These are phyloP conservation scores for Eutrigla gurnardus DNA, from an alignment of 2,797 vertebrate genomes.

Conservation along the genomic window DNA sequence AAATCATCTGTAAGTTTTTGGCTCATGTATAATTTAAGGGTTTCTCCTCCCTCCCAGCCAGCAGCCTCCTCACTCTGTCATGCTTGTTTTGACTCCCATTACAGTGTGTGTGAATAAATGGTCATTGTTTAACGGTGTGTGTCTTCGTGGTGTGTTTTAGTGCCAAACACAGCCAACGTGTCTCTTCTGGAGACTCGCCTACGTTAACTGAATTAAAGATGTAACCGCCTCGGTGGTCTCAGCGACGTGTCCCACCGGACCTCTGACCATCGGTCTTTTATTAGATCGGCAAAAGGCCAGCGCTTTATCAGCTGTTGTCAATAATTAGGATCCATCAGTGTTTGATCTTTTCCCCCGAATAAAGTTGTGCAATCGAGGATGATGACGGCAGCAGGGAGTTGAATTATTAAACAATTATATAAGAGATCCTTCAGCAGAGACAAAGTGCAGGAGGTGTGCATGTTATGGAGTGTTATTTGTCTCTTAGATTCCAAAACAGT, in stretches of 20 bases:
- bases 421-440: constrained; percentile 21
- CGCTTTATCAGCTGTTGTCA: constrained; percentile 24
- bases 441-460: not conserved
- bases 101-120: constrained; percentile 81
- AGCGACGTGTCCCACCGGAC: not conserved
- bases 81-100: constrained; percentile 70
- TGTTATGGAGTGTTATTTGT: too few relatives aligned
- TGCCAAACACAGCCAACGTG: constrained; percentile 19
- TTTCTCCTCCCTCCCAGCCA: constrained; percentile 36
- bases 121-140: constrained; percentile 72
- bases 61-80: constrained; percentile 63
- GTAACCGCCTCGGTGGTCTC: not conserved
- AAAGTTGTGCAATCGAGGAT: not conserved
- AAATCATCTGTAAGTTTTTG: constrained; percentile 42
- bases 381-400: constrained; percentile 8
- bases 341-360: constrained; percentile 10
- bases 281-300: not conserved
- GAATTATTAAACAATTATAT: constrained; percentile 40
- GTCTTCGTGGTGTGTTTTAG: constrained; percentile 53
- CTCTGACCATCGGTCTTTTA: not conserved
- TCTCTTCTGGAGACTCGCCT: constrained; percentile 12
- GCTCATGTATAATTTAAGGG: constrained; percentile 64
- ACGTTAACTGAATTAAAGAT: constrained; percentile 37
- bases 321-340: constrained; percentile 12
- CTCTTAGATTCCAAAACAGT: not conserved